Evolutionary conservation across 1,140 invertebrate genomes (phyloP).

Genomic region (Panulirus ornatus): DNA sequence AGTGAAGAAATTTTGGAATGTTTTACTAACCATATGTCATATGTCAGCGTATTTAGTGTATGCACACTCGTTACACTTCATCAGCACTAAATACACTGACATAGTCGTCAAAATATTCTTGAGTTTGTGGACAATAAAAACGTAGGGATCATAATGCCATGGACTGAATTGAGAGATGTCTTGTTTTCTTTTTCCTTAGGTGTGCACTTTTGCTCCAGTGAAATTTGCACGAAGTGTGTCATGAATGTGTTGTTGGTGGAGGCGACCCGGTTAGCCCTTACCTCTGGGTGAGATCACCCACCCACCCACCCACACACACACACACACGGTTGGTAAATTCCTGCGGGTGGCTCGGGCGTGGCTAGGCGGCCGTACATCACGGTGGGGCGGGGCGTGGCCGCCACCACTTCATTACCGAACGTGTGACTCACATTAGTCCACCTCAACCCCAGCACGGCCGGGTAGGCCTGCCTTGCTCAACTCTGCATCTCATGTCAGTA

Average conservation of each 20-base stretch:
- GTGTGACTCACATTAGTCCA: constrained; percentile 52
- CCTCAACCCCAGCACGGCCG: no score
- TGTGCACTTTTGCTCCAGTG: background rate
- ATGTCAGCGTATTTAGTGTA: no score
- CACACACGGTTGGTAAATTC: constrained; percentile 46
- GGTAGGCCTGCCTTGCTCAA: no score
- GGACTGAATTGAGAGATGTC: no score
- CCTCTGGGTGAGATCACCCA: background rate
- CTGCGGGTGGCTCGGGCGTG: constrained; percentile 48
- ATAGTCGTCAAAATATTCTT: no score
- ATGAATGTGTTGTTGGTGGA: background rate
- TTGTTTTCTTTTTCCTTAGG: background rate
- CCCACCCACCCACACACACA: background rate
- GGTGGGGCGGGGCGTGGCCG: constrained; percentile 35
- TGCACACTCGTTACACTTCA: no score
- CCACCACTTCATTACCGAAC: constrained; percentile 64
- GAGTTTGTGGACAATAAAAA: no score
- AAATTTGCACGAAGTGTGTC: background rate
- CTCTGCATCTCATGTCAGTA: no score
- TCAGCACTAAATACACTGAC: no score
- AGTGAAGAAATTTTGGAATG: no score
- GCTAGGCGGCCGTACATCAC: constrained; percentile 45
- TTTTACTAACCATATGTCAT: no score
- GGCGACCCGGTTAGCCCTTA: background rate
- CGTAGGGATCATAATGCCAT: no score